Conservation (phyloP, 1,140 invertebrate species). For the Drosophila repletoides region DNA sequence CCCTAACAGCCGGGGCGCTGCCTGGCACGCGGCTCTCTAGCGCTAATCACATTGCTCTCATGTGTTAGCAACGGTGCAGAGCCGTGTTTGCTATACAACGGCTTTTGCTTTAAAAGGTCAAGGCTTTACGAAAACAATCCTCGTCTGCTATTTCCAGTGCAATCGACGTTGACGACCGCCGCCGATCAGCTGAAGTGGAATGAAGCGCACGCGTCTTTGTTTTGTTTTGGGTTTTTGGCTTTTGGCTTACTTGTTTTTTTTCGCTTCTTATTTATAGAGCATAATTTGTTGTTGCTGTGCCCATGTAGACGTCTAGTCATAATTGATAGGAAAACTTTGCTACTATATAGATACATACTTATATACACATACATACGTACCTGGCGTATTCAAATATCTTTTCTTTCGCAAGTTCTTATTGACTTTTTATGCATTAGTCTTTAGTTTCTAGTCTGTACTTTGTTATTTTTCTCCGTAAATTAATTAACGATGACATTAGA, state of each 20-base stretch:
- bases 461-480: too few species aligned
- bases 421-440: too few species aligned
- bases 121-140: constrained; percentile 41
- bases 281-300: neutral
- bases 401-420: too few species aligned
- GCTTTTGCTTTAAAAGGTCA: constrained; percentile 55
- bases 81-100: constrained; percentile 20
- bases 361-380: too few species aligned
- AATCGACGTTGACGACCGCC: constrained; percentile 49
- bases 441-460: too few species aligned
- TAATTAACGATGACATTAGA: too few species aligned
- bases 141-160: constrained; percentile 37
- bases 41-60: constrained; percentile 59
- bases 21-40: constrained; percentile 39
- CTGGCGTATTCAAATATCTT: too few species aligned
- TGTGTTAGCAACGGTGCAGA: constrained; percentile 40
- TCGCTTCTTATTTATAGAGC: neutral
- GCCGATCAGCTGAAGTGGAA: constrained; percentile 37
- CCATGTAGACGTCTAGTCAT: constrained; percentile 1
- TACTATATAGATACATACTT: too few species aligned
- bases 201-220: constrained; percentile 60
- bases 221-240: constrained; percentile 42
- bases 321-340: constrained; percentile 5
- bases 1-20: neutral
- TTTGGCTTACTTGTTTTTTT: neutral